phyloP scores from a whole-genome alignment of 2,797 vertebrate species.

The Pantherophis vulpinus region DNA sequence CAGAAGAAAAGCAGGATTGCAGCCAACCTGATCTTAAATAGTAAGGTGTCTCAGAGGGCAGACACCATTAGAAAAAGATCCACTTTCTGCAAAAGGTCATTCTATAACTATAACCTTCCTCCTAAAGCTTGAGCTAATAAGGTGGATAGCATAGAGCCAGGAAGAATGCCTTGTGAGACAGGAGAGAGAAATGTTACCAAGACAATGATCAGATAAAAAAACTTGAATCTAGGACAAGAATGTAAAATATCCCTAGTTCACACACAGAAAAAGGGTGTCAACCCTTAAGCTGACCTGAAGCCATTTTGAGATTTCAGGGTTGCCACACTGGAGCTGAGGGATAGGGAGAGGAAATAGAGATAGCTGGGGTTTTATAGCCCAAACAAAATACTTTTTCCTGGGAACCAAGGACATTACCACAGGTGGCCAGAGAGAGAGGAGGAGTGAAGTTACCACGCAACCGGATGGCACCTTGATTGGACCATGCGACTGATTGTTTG shows the following conservation, averaged over 20 bases:
- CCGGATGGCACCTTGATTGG: no score
- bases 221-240: background rate
- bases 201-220: background rate
- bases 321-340: no score
- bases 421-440: no score
- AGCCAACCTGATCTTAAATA: background rate
- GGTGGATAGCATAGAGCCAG: background rate
- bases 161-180: background rate
- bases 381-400: no score
- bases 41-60: background rate
- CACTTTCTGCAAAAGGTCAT: background rate
- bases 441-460: no score
- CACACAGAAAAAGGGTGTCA: background rate
- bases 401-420: no score
- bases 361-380: no score
- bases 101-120: background rate
- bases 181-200: background rate
- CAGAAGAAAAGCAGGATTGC: background rate
- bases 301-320: no score
- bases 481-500: no score
- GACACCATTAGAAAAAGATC: background rate
- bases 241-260: background rate
- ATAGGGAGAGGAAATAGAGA: no score
- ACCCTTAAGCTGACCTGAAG: no score
- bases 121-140: background rate